Conservation (phyloP, 2,888 invertebrate genomes). For the Ditula angustiorana region DNA sequence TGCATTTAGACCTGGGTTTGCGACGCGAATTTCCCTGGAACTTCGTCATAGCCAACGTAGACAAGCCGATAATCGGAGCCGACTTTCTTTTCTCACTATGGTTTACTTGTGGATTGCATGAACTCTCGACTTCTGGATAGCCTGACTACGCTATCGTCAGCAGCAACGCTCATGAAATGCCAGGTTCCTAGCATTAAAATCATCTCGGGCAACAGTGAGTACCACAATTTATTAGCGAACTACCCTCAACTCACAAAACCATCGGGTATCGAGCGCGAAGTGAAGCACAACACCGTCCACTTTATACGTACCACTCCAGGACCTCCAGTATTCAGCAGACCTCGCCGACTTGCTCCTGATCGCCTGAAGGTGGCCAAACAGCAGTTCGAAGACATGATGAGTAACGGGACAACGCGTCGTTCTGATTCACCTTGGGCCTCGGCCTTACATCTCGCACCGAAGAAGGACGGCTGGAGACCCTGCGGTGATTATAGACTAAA, state of each 20-base stretch:
- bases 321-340: constrained; percentile 41
- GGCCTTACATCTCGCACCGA: constrained; percentile 56
- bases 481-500: constrained; percentile 64
- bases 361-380: constrained; percentile 36
- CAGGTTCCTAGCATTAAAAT: not conserved
- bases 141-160: constrained; percentile 9
- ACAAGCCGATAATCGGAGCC: constrained; percentile 29
- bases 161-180: not conserved
- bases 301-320: constrained; percentile 47
- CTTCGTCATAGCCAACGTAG: constrained; percentile 31
- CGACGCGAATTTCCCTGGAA: constrained; percentile 30
- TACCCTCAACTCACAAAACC: no score
- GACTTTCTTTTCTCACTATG: constrained; percentile 36
- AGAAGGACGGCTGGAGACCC: constrained; percentile 54
- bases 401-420: constrained; percentile 41
- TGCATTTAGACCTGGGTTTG: constrained; percentile 31
- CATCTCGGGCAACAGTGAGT: constrained; percentile 6
- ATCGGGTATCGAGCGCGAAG: constrained; percentile 31
- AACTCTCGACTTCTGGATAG: constrained; percentile 31
- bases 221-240: constrained; percentile 16
- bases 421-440: constrained; percentile 53
- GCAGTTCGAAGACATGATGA: constrained; percentile 44
- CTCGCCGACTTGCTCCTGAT: constrained; percentile 43
- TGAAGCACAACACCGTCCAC: constrained; percentile 43
- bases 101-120: constrained; percentile 33